Evolutionary conservation across 2,797 vertebrate genomes (phyloP).

Genomic region (Gallinago nigripennis): DNA sequence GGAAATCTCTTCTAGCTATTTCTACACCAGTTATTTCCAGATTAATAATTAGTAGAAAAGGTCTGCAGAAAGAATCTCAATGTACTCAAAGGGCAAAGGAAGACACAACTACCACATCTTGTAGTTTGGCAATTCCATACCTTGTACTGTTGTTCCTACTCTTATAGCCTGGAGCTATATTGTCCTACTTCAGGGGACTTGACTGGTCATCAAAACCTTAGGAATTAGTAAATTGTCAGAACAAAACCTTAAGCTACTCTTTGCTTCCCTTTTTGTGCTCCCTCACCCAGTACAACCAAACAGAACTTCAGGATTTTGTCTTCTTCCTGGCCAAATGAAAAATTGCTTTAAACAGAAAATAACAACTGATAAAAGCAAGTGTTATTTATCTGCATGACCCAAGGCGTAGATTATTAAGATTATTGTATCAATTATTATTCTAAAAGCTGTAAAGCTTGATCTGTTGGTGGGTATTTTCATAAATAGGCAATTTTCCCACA

Average conservation of each 20-base stretch:
- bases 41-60: neutral
- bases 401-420: neutral
- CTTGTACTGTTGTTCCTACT: neutral
- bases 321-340: neutral
- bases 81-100: neutral
- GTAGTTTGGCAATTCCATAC: neutral
- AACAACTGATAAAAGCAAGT: neutral
- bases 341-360: neutral
- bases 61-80: neutral
- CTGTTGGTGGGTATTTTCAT: neutral
- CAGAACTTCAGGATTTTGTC: neutral
- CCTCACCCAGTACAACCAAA: neutral
- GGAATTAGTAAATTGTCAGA: neutral
- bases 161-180: neutral
- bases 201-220: neutral
- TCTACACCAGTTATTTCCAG: neutral
- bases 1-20: neutral
- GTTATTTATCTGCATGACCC: neutral
- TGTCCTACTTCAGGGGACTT: neutral
- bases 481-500: accelerated
- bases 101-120: neutral
- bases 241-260: neutral
- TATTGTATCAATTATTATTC: neutral
- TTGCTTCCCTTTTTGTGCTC: neutral
- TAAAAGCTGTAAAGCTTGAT: neutral